Base-by-base conservation (phyloP, 2,113 vertebrate species). In the Ctenodactylus gundi region DNA sequence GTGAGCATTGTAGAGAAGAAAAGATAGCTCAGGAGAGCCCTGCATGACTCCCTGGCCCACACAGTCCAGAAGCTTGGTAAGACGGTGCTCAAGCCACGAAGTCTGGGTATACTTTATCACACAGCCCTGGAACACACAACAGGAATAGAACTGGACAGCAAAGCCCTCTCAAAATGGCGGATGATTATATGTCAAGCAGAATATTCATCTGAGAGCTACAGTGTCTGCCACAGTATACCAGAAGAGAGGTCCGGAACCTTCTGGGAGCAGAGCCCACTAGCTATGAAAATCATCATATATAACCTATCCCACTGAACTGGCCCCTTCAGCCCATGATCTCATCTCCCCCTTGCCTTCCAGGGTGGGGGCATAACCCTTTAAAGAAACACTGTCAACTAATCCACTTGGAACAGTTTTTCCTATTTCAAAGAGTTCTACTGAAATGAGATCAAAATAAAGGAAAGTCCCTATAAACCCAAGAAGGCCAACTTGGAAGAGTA, bases 271-370 rank as follows among this genome's bases (percentile, higher is more conserved):
- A n/a, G 13, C 15, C 6, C 29, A 25, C 58, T 39, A 9, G 20
- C 27, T 58, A 53, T 17, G 10, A 55, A 72, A 89, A 46, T 7
- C 15, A 65, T n/a, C n/a, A n/a, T n/a, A n/a, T n/a, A n/a, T n/a
- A n/a, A n/a, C n/a, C 92, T 96, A 78, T 94, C 91, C 96, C 95
- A 90, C 92, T 93, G 94, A 95, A 97, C 94, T 96, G 93, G 90
- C 95, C 95, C 70, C 90, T 94, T 94, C 86, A 67, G 93, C 80
- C 65, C 91, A 95, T 17, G 78, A 1, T 4, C 25, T 23, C 29
- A 31, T 96, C 92, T 95, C 86, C 82, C 95, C 80, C 86, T 95
- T 96, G 55, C 67, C n/a, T 88, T 96, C 97, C 94, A 87, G 80
- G 96, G 29, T 44, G 9, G 23, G 51, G 34, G 31, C 14, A 80